Evolutionary conservation across 2,113 vertebrate species (phyloP).

Genomic region (Sylvilagus bachmani): DNA sequence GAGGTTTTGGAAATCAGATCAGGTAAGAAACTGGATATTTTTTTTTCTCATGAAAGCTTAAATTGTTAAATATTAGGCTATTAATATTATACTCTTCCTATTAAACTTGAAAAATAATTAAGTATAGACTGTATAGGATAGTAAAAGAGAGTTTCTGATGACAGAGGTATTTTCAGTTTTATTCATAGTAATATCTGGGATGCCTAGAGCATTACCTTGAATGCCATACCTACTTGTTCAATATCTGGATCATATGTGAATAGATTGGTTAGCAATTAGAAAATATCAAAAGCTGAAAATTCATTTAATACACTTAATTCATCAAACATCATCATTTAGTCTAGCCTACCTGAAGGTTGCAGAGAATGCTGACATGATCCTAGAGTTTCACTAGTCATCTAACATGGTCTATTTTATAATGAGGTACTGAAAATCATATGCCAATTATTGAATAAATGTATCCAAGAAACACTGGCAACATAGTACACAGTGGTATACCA

Average conservation of each 20-base stretch:
- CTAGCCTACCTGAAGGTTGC: too few relatives aligned
- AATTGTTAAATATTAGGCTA: not conserved
- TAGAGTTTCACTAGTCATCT: too few relatives aligned
- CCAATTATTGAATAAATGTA: too few relatives aligned
- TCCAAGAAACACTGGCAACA: too few relatives aligned
- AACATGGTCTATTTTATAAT: too few relatives aligned
- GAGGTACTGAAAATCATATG: too few relatives aligned
- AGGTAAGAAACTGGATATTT: not conserved
- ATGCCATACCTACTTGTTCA: too few relatives aligned
- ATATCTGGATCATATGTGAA: not conserved
- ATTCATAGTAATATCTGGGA: not conserved
- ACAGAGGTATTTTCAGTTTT: not conserved
- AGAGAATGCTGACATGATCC: too few relatives aligned
- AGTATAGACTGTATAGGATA: not conserved
- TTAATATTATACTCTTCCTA: not conserved
- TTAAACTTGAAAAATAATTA: not conserved
- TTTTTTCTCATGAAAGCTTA: not conserved
- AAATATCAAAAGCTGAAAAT: not conserved
- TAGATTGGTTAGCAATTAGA: not conserved
- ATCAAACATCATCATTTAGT: too few relatives aligned
- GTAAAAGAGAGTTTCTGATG: not conserved
- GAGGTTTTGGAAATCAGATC: not conserved
- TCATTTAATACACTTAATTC: too few relatives aligned
- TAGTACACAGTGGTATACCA: too few relatives aligned
- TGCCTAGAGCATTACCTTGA: not conserved